phyloP scores from a whole-genome alignment of 2,113 vertebrate species.

The Thryonomys swinderianus region DNA sequence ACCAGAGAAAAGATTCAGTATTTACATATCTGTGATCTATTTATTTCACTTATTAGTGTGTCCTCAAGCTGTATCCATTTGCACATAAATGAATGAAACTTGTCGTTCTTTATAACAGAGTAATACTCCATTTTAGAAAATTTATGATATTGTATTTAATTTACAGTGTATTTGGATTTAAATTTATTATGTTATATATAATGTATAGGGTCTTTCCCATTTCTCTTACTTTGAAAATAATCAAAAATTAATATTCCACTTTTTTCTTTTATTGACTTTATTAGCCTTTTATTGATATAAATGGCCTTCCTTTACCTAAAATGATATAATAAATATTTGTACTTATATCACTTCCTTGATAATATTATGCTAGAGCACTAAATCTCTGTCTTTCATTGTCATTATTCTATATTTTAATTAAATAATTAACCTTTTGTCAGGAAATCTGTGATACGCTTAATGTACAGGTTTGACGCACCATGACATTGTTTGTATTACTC shows the following conservation, averaged over 20 bases:
- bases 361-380: not conserved
- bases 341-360: not conserved
- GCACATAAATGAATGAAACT: too few species aligned
- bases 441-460: not conserved
- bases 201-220: not conserved
- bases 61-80: too few species aligned
- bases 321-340: not conserved
- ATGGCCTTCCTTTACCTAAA: not conserved
- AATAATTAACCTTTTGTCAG: not conserved
- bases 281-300: constrained; percentile 27
- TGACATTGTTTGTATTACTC: not conserved
- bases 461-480: not conserved
- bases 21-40: too few species aligned
- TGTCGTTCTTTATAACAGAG: too few species aligned
- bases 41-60: too few species aligned
- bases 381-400: not conserved
- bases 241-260: not conserved
- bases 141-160: not conserved
- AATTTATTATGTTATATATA: not conserved
- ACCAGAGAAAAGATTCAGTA: too few species aligned
- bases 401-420: not conserved
- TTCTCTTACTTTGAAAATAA: not conserved
- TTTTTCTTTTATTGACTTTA: not conserved
- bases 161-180: not conserved
- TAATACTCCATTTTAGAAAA: too few species aligned